Evolutionary conservation across 2,113 vertebrate genomes (phyloP).

Genomic region (Taurulus bubalis): DNA sequence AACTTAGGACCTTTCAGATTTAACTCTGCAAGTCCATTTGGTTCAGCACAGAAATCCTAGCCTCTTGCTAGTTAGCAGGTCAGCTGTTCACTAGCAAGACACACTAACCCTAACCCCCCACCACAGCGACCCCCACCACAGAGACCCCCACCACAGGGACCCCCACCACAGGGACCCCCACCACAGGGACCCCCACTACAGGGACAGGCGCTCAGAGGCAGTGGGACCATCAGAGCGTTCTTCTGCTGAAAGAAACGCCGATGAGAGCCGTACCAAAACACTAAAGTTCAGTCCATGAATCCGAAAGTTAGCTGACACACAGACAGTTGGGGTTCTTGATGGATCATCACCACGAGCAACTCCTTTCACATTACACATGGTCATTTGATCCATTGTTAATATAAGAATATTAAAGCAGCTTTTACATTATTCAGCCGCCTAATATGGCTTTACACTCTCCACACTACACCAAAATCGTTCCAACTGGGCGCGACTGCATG

Average conservation of each 20-base stretch:
- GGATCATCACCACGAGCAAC: background rate
- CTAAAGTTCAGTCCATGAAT: background rate
- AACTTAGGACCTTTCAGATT: too few species aligned
- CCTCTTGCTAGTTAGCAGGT: too few species aligned
- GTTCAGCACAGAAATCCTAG: too few species aligned
- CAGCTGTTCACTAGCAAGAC: too few species aligned
- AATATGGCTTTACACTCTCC: too few species aligned
- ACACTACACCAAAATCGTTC: background rate
- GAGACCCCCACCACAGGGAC: too few species aligned
- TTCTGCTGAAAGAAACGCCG: background rate
- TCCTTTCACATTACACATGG: background rate
- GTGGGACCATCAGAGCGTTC: background rate
- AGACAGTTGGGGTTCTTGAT: background rate
- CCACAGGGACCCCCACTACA: too few species aligned
- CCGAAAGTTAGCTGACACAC: background rate
- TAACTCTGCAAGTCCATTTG: too few species aligned
- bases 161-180: too few species aligned
- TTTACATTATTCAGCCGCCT: background rate
- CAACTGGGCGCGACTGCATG: background rate
- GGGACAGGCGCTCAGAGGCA: too few species aligned
- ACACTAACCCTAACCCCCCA: too few species aligned
- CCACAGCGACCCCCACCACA: too few species aligned
- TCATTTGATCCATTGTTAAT: background rate
- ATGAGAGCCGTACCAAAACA: background rate
- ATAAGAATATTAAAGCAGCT: background rate